Base-by-base conservation (phyloP, 53 echinoderm and acorn worm genomes). In the Pentamera pediparva region DNA sequence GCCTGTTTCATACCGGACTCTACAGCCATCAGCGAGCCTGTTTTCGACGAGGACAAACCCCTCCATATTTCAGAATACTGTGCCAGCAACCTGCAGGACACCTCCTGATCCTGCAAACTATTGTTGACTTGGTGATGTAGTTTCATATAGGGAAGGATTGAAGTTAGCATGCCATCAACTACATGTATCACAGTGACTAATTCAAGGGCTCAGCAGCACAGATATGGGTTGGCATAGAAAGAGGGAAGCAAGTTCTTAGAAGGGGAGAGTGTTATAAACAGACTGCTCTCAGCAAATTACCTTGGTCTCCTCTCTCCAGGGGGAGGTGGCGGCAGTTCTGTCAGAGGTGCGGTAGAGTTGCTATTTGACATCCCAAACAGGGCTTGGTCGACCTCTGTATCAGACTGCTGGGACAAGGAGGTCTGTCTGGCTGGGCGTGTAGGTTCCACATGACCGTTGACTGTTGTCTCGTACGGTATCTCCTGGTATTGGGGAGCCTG, bases 401-500 rank as follows among this genome's bases (percentile, higher is more conserved):
- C 67, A 0, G 67, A 67, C 18, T 39, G 67, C 47, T 67, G 67
- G 4, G 67, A 67, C 4, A 67, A 21, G 20, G 30, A 30, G 10
- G 39, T 25, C 27, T 30, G 39, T 24, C 28, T 26, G 27, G 41
- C 67, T 43, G 37, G 22, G 41, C 45, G 41, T 67, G 67, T 30
- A 28, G 67, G 67, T 28, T 40, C 40, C 18, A 29, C 1, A 6
- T 45, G 67, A 2, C 67, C 67, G 13, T 67, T 67, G n/a, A n/a
- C n/a, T 4, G 11, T 41, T 13, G 39, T 67, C 6, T 25, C 43
- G 29, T 67, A 67, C 2, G 67, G 67, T 40, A 67, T 67, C 41
- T 67, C 67, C 67, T 67, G 67, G 47, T 67, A 67, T 18, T 67
- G 67, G 7, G 67, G 67, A 22, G 31, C 58, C 29, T 67, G 67